Base-by-base conservation (phyloP, 2,888 invertebrate genomes). In the Tetragnatha montana region DNA sequence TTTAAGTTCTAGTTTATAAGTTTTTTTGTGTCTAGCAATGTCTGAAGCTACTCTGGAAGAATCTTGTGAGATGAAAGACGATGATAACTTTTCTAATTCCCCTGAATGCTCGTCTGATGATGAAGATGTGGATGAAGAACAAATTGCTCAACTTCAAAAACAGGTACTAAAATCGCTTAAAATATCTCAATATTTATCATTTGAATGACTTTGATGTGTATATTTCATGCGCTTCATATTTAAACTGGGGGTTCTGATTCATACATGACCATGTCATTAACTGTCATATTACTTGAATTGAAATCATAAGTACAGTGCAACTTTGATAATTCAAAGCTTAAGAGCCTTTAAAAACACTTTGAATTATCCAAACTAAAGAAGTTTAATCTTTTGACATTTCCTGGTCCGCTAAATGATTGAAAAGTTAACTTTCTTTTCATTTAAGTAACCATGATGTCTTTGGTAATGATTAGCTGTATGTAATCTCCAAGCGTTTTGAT, bases 51-150 rank as follows among this genome's bases (percentile, higher is more conserved):
- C 78, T 8, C 69, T 85, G 10, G 89, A 85, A 14, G 81, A 85
- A 22, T 76, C 76, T 60, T 71, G 73, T 47, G 89, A 86, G 60
- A 76, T 21, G 8, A 81, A 73, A 76, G 85, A 89, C 6, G 81
- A 81, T 22, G 89, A 89, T 85, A 76, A 35, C 12, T 89, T 85
- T 73, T 85, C 89, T 8, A 85, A 89, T 81, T 89, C 85, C 10
- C n/a, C 89, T n/a, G 81, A 89, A 73, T 69, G 75, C 10, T 90
- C 87, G 17, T 90, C 90, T 14, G 86, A 87, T 19, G 90, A 90
- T 14, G 87, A 87, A 51, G 89, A 89, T 78, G 87, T 17, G 3
- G 83, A 87, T 70, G 90, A 88, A 86, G 87, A 79, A 69, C 87
- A 80, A 73, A 60, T 87, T 8, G 47, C 17, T 14, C 79, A 80